These are phyloP conservation scores for Anser cygnoides DNA, from an alignment of 2,113 vertebrate genomes.

Conservation along the genomic window DNA sequence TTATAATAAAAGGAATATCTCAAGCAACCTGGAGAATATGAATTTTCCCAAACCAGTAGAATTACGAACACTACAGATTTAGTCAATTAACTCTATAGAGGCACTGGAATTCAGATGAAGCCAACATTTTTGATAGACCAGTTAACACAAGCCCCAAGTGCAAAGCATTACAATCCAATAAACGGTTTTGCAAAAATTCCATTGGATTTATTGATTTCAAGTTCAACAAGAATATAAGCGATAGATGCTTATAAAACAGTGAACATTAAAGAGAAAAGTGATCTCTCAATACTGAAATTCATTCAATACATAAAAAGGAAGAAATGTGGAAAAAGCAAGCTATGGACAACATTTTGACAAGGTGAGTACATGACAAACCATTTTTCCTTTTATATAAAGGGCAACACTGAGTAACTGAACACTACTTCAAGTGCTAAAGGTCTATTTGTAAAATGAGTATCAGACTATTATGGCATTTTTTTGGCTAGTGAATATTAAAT, in stretches of 20 bases:
- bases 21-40: not conserved
- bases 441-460: not conserved
- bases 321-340: not conserved
- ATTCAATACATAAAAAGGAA: not conserved
- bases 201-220: constrained; percentile 34
- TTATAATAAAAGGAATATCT: not conserved
- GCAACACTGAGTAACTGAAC: not conserved
- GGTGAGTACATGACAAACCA: not conserved
- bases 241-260: not conserved
- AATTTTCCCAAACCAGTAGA: not conserved
- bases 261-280: not conserved
- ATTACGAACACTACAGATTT: not conserved
- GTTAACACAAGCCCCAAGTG: not conserved
- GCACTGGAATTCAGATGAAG: constrained; percentile 3
- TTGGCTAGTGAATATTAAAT: not conserved
- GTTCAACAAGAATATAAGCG: not conserved
- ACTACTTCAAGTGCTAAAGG: not conserved
- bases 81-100: not conserved
- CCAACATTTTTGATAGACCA: not conserved
- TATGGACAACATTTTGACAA: not conserved
- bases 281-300: not conserved
- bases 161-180: constrained; percentile 23
- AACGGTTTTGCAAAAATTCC: not conserved
- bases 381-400: not conserved
- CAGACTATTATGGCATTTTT: not conserved